Conservation (phyloP, 2,888 invertebrate genomes). For the Eugnorisma glareosa region DNA sequence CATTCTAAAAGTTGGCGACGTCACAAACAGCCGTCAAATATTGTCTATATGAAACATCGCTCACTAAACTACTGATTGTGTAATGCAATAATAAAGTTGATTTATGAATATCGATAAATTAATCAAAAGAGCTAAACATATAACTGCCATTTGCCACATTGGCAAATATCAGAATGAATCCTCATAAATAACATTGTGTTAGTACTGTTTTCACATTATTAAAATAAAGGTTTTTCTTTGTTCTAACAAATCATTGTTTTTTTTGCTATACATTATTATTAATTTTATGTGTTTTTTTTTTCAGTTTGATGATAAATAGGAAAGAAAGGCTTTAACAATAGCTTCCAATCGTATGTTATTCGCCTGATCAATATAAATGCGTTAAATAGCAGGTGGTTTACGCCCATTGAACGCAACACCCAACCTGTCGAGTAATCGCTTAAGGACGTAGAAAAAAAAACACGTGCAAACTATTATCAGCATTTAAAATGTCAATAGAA, state of each 20-base stretch:
- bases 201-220: background rate
- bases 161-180: background rate
- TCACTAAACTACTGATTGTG: background rate
- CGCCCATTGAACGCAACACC: constrained; percentile 6
- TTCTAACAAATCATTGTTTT: background rate
- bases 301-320: background rate
- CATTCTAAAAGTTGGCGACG: background rate
- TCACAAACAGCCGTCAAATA: background rate
- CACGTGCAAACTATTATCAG: constrained; percentile 36
- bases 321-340: background rate
- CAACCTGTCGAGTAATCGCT: background rate
- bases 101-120: background rate
- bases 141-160: background rate
- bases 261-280: background rate
- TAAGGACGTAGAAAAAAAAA: constrained; percentile 13
- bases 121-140: background rate
- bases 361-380: constrained; percentile 1
- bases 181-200: background rate
- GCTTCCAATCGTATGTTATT: background rate
- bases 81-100: background rate
- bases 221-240: constrained; percentile 6
- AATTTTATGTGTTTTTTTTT: background rate
- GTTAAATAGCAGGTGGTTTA: background rate
- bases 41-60: background rate
- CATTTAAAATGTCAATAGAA: constrained; percentile 40